Evolutionary conservation across 2,888 invertebrate species (phyloP).

Genomic region (Acanthosepion lycidas): DNA sequence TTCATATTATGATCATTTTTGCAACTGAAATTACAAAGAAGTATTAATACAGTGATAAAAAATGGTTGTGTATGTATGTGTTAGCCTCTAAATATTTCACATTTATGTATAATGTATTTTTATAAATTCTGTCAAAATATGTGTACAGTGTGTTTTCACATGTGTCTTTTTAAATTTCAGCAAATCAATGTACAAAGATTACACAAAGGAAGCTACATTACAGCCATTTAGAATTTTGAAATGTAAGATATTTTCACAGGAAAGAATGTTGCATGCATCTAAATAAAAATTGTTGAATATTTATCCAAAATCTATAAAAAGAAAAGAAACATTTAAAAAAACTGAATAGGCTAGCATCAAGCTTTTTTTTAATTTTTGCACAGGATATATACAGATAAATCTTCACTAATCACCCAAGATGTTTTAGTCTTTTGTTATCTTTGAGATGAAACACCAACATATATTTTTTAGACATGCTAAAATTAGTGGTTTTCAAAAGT

Average conservation of each 20-base stretch:
- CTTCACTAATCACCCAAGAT: slow-evolving; percentile 2
- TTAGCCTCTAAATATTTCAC: not conserved
- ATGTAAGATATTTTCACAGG: not conserved
- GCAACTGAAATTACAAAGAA: no score
- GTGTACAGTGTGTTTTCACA: not conserved
- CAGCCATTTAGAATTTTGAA: not conserved
- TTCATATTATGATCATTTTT: no score
- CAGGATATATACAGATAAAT: not conserved
- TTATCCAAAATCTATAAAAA: not conserved
- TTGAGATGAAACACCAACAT: not conserved
- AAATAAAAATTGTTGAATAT: not conserved
- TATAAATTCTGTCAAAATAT: not conserved
- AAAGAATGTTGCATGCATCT: not conserved
- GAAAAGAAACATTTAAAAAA: not conserved
- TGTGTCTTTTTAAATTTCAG: not conserved
- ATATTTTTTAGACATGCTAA: not conserved
- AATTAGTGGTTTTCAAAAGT: no score
- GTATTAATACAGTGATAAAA: no score
- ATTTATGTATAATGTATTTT: not conserved
- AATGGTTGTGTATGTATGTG: not conserved
- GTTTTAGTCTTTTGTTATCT: not conserved
- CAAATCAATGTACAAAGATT: not conserved
- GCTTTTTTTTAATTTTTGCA: not conserved
- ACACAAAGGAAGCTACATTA: not conserved
- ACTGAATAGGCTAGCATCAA: not conserved